A percentile compares a stretch with the other conserved stretches of the same genome.
Conservation (phyloP, 2,797 vertebrate species). For the Poeciliopsis paucimaculata region DNA sequence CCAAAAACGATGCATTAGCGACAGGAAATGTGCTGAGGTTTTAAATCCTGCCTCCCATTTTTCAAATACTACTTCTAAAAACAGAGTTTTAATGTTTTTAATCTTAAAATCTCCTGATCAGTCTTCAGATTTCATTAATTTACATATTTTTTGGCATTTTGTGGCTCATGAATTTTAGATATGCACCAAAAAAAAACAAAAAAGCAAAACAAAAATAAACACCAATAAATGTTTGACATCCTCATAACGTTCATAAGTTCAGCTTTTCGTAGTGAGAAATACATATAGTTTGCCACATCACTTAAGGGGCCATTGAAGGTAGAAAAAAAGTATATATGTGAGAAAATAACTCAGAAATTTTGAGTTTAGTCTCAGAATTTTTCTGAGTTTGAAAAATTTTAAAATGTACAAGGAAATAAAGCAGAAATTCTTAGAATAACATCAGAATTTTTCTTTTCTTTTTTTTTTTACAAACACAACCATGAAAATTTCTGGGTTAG, state of each 20-base stretch:
- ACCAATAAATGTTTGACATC: background rate
- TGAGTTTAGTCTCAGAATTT: no score
- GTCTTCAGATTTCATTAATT: background rate
- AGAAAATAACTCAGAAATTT: no score
- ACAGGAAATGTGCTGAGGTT: constrained; percentile 43
- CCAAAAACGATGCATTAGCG: constrained; percentile 7
- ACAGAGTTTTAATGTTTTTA: constrained; percentile 3
- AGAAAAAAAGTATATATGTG: no score
- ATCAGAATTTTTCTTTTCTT: no score
- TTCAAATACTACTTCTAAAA: constrained; percentile 36
- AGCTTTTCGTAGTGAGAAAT: background rate
- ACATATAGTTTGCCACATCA: background rate
- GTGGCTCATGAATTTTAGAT: constrained; percentile 18
- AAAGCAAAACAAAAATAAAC: background rate
- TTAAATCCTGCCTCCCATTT: background rate
- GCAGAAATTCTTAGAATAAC: no score
- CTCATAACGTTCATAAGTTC: background rate
- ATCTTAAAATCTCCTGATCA: constrained; percentile 25
- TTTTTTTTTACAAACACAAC: constrained; percentile 6
- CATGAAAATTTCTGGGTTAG: no score
- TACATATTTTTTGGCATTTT: background rate
- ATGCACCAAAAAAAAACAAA: constrained; percentile 4
- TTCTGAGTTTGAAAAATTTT: no score
- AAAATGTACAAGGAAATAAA: no score
- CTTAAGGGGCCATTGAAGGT: no score